phyloP scores from a whole-genome alignment of 2,797 vertebrate genomes.

The Ispidina picta region DNA sequence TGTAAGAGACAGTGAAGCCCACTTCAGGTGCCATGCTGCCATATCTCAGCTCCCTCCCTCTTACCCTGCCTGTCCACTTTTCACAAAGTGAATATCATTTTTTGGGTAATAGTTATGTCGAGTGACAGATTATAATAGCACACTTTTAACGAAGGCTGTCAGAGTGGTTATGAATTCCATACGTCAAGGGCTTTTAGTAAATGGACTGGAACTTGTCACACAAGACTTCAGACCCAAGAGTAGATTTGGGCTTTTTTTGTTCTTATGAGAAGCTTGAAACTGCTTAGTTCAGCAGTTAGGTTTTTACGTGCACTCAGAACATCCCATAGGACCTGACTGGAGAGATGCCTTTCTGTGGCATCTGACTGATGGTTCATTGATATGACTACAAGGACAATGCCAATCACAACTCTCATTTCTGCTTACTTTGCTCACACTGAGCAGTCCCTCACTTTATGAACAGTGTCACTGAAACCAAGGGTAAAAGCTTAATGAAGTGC shows the following conservation, averaged over 20 bases:
- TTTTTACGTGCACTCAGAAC: background rate
- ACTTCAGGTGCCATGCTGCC: background rate
- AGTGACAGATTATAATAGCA: background rate
- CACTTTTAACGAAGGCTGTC: background rate
- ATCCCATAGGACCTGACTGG: accelerated
- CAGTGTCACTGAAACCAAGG: background rate
- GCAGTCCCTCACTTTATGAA: background rate
- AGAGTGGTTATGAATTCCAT: background rate
- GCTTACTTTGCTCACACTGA: background rate
- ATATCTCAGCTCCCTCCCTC: background rate
- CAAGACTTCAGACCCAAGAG: background rate
- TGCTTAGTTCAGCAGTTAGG: slow-evolving; percentile 18
- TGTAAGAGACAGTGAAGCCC: slow-evolving; percentile 17
- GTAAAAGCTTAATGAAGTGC: background rate
- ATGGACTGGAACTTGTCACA: slow-evolving; percentile 40
- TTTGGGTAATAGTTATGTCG: slow-evolving; percentile 2
- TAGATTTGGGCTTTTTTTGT: background rate
- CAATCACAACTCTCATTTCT: slow-evolving; percentile 17
- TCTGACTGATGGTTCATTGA: background rate
- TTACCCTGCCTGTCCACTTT: background rate
- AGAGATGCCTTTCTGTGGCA: background rate
- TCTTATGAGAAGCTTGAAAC: background rate
- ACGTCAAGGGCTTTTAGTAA: slow-evolving; percentile 4
- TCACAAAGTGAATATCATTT: background rate
- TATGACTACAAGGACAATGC: background rate